Conservation (phyloP, 2,797 vertebrate genomes). For the Hyperoplus lanceolatus region DNA sequence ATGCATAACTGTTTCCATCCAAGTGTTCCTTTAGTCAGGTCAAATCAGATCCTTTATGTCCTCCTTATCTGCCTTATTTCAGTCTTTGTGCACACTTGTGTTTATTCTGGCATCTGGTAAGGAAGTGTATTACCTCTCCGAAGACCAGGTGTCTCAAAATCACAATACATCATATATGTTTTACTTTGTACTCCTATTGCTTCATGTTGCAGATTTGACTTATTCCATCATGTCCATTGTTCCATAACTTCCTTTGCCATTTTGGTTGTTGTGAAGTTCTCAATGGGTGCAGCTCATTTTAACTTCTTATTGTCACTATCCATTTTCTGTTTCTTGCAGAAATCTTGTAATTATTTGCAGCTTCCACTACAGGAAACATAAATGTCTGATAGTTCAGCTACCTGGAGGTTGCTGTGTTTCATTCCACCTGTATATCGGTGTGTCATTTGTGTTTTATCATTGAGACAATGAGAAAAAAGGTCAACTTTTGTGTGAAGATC, state of each 20-base stretch:
- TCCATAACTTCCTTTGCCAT: slow-evolving; percentile 30
- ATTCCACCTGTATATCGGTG: slow-evolving; percentile 32
- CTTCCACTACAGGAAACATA: slow-evolving; percentile 29
- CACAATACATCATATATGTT: slow-evolving; percentile 17
- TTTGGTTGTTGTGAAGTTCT: slow-evolving; percentile 48
- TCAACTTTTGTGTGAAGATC: slow-evolving; percentile 74
- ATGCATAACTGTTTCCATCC: no score
- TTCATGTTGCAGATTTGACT: background rate
- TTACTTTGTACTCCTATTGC: slow-evolving; percentile 5
- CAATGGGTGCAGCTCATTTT: slow-evolving; percentile 38
- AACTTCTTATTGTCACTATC: slow-evolving; percentile 54
- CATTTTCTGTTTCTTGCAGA: slow-evolving; percentile 51
- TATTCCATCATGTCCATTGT: slow-evolving; percentile 1
- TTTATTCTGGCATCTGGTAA: slow-evolving; percentile 27
- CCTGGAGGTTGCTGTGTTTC: slow-evolving; percentile 43
- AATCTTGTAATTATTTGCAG: slow-evolving; percentile 50
- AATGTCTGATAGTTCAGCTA: slow-evolving; percentile 18
- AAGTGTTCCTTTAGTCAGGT: slow-evolving; percentile 18
- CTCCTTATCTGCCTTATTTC: slow-evolving; percentile 12
- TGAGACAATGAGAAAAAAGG: slow-evolving; percentile 67
- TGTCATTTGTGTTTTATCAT: slow-evolving; percentile 75
- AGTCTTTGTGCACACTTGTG: slow-evolving; percentile 35
- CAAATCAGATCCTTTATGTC: slow-evolving; percentile 14
- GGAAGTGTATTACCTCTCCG: slow-evolving; percentile 15
- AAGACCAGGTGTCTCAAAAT: background rate